phyloP scores from a whole-genome alignment of 2,797 vertebrate species.

The Cossypha heuglini region DNA sequence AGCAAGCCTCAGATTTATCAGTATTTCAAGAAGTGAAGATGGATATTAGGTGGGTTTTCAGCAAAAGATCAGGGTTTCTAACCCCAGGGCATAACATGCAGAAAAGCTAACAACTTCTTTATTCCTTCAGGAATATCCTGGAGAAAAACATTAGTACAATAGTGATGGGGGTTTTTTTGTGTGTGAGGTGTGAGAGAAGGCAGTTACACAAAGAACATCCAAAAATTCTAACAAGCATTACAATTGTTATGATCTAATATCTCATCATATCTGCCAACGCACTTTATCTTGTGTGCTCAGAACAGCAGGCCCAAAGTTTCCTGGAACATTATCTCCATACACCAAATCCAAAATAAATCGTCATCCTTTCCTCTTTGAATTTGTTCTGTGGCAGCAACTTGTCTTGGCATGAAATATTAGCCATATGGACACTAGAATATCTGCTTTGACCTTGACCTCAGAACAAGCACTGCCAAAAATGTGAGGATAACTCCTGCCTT shows the following conservation, averaged over 20 bases:
- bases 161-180: background rate
- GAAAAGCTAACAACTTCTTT: background rate
- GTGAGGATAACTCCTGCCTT: background rate
- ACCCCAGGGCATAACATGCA: background rate
- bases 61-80: background rate
- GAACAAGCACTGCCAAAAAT: background rate
- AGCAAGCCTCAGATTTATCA: background rate
- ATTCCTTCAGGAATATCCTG: background rate
- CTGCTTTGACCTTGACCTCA: constrained; percentile 63
- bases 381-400: constrained; percentile 39
- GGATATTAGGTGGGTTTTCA: background rate
- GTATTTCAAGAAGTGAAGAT: background rate
- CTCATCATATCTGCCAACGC: background rate
- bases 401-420: constrained; percentile 48
- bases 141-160: background rate
- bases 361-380: constrained; percentile 29
- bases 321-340: background rate
- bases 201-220: background rate
- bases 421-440: constrained; percentile 50
- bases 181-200: background rate
- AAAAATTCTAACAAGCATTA: background rate
- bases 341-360: background rate
- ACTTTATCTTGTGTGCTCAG: background rate
- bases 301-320: background rate
- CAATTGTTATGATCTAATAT: background rate